Evolutionary conservation across 2,797 vertebrate species (phyloP), one percentile per base, ranked within the genome.

Genomic region (Thalassophryne amazonica): DNA sequence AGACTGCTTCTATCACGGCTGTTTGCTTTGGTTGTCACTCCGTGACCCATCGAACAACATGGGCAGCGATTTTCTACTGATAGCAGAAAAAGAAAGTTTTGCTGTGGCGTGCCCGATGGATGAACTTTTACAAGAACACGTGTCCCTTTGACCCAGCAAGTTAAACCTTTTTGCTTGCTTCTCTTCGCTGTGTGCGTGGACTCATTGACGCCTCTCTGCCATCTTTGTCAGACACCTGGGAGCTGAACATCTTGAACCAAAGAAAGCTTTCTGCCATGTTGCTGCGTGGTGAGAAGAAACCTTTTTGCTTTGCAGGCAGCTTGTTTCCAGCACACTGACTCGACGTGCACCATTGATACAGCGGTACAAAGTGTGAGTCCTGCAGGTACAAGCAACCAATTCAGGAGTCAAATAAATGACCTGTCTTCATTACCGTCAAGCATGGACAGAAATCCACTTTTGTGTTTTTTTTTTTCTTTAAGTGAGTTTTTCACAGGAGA

Each of bases 361-460:
- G 1, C 18, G 6, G 21, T 14, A 5, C 32, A 60, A 59, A 70
- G 47, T 28, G 33, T 24, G 3, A 2, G 8, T 27, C 31, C 11
- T 24, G 23, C 49, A 22, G 41, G 13, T 32, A 29, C 50, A 52
- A 54, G 14, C 60, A 37, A 6, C 46, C 14, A 17, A 48, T 64
- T 41, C 21, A 38, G 22, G 33, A 1, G 23, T 43, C 16, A 24
- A 40, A 5, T 42, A 32, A 24, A 31, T n/a, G n/a, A 10, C 17
- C 3, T 24, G 27, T 12, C 18, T n/a, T 17, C 8, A 4, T 42
- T 24, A 48, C 15, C 4, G 3, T 11, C 12, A 23, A 15, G 7
- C 38, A 16, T 2, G 2, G 13, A 14, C 12, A 13, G 7, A 39
- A 27, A 30, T 11, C 12, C 30, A 2, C 12, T 6, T 25, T 6